Base-by-base conservation (phyloP, 2,113 vertebrate genomes). In the Xyrauchen texanus region DNA sequence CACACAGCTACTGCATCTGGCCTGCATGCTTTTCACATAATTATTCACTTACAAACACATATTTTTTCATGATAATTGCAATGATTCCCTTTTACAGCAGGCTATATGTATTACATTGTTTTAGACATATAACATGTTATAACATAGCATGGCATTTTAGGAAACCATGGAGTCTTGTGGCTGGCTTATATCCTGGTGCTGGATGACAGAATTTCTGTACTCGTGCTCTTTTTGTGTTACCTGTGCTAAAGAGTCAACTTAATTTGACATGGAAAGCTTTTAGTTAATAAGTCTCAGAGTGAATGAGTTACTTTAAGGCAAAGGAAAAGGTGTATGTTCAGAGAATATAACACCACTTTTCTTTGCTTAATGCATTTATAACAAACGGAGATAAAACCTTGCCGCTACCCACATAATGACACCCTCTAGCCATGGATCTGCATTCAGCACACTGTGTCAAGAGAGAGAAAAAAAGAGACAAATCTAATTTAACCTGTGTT, bases 1-100 rank as follows among this genome's bases (percentile, higher is more conserved):
- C 92, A 92, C 75, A 76, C 85, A 82, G 89, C 84, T 85, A 84
- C 85, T 83, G 83, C 83, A 74, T 69, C 87, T 85, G 83, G 86
- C 81, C 87, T 87, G 86, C 66, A 71, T 88, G 82, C 84, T 79
- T 74, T 64, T 62, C 34, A 70, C 52, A 64, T 46, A 77, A 64
- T 67, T 8, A 44, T 46, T 49, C 68, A 42, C 42, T 45, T 46
- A 63, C 67, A 72, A 70, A 79, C 6, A 71, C 77, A 71, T 6
- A 58, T 58, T 58, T 58, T 15, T 6, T n/a, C 13, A 15, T 15
- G n/a, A 6, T 58, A 2, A 15, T 58, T 15, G 55, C 55, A 58
- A 6, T 58, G n/a, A 15, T 15, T 6, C 5, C n/a, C 7, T 6
- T 58, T 15, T 58, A 0, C 11, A 5, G n/a, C 5, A 58, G 55